phyloP scores from a whole-genome alignment of 1,140 invertebrate genomes.

The Zaprionus tsacasi region DNA sequence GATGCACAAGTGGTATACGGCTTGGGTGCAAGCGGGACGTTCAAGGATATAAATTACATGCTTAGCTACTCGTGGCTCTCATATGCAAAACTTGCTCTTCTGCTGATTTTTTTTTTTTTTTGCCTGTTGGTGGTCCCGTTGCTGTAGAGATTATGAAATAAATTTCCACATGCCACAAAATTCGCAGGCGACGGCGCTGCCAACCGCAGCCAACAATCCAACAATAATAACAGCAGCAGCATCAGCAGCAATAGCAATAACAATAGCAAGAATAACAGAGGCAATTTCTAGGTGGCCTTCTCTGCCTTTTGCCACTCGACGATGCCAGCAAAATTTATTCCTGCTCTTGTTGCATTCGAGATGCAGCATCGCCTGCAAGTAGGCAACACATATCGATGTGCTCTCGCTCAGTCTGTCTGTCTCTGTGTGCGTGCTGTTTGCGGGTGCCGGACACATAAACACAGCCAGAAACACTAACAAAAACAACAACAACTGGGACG shows the following conservation, averaged over 20 bases:
- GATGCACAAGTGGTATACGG: neutral
- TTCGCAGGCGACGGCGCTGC: conserved; percentile 53
- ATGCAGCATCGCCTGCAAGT: conserved; percentile 53
- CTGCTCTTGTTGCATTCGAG: conserved; percentile 65
- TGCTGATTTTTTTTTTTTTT: conserved; percentile 27
- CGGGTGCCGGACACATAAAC: conserved; percentile 35
- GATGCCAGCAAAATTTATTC: conserved; percentile 36
- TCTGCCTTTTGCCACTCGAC: conserved; percentile 42
- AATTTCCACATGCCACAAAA: conserved; percentile 80
- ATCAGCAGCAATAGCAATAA: conserved; percentile 7
- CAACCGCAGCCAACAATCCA: conserved; percentile 43
- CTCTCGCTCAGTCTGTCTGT: neutral
- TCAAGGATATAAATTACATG: conserved; percentile 61
- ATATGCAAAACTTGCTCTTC: conserved; percentile 45
- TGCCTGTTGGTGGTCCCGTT: conserved; percentile 32
- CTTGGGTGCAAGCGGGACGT: neutral
- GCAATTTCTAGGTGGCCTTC: conserved; percentile 43
- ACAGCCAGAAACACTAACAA: conserved; percentile 47
- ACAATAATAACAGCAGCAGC: conserved; percentile 44
- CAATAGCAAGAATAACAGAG: neutral
- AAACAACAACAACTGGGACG: conserved; percentile 33
- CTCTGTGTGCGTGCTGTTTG: conserved; percentile 8
- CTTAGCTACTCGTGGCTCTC: conserved; percentile 60
- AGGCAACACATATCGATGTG: conserved; percentile 64
- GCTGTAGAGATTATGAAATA: conserved; percentile 71